Conservation (phyloP, 2,888 invertebrate species). For the Troglohyphantes excavatus region DNA sequence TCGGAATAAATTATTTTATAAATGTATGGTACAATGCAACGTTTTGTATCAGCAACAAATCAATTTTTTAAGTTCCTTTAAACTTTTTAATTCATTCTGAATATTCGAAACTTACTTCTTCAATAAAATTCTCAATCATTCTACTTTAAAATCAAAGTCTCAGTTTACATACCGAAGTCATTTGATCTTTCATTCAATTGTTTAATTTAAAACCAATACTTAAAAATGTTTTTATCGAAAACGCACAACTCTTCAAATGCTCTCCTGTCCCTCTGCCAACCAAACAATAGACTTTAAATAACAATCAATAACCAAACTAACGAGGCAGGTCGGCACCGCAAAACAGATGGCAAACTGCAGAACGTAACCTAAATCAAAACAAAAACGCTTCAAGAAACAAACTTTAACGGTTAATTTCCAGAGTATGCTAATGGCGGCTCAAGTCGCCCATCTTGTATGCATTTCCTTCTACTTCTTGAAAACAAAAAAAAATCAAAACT, state of each 20-base stretch:
- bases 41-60: too few species aligned
- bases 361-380: background rate
- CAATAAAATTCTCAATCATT: too few species aligned
- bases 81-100: too few species aligned
- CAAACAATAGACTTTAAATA: slow-evolving; percentile 34
- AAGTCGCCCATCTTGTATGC: slow-evolving; percentile 6
- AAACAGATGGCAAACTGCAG: background rate
- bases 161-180: too few species aligned
- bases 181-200: too few species aligned
- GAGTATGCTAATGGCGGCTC: slow-evolving; percentile 40
- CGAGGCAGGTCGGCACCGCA: background rate
- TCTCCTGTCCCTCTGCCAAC: background rate
- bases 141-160: too few species aligned
- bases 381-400: slow-evolving; percentile 34
- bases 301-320: slow-evolving; percentile 17
- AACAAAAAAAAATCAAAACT: background rate
- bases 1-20: too few species aligned
- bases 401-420: slow-evolving; percentile 36
- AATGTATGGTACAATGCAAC: too few species aligned
- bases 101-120: too few species aligned
- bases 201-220: too few species aligned
- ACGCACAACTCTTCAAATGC: background rate
- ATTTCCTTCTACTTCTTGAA: background rate
- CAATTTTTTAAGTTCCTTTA: too few species aligned
- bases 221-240: slow-evolving; percentile 14